Conservation (phyloP, 1,140 invertebrate species). For the Seison nebaliae region DNA sequence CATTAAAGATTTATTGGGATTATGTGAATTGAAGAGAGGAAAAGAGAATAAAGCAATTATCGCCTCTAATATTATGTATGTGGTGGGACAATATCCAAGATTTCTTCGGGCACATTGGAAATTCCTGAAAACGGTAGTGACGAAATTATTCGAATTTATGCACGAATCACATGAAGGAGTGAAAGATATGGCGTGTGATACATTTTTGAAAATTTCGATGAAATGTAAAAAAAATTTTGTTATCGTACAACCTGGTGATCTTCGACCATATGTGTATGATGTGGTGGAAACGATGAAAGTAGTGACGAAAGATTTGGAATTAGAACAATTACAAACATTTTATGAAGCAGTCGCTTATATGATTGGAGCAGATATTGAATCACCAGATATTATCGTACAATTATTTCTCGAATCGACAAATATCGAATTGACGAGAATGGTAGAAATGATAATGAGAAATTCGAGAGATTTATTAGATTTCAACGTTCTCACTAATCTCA, state of each 20-base stretch:
- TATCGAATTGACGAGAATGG: too few relatives aligned
- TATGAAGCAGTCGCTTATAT: constrained; percentile 98
- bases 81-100: constrained; percentile 94
- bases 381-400: too few relatives aligned
- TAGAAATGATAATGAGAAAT: too few relatives aligned
- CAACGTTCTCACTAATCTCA: too few relatives aligned
- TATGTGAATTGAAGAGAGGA: constrained; percentile 96
- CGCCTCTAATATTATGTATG: constrained; percentile 99
- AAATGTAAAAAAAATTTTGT: constrained; percentile 96
- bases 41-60: constrained; percentile 99
- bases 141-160: constrained; percentile 99
- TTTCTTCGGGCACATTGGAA: constrained; percentile 98
- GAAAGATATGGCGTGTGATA: constrained; percentile 95
- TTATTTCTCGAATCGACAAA: too few relatives aligned
- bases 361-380: constrained; percentile 77
- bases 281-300: constrained; percentile 76
- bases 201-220: constrained; percentile 98
- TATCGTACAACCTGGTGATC: constrained; percentile 65
- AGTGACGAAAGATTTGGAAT: constrained; percentile 92
- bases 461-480: too few relatives aligned
- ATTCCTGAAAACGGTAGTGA: constrained; percentile 99
- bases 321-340: constrained; percentile 94
- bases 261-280: constrained; percentile 92
- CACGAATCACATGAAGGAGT: constrained; percentile 99
- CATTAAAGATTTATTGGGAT: constrained; percentile 82